phyloP scores from a whole-genome alignment of 2,888 invertebrate genomes.

The Dasypogon diadema region DNA sequence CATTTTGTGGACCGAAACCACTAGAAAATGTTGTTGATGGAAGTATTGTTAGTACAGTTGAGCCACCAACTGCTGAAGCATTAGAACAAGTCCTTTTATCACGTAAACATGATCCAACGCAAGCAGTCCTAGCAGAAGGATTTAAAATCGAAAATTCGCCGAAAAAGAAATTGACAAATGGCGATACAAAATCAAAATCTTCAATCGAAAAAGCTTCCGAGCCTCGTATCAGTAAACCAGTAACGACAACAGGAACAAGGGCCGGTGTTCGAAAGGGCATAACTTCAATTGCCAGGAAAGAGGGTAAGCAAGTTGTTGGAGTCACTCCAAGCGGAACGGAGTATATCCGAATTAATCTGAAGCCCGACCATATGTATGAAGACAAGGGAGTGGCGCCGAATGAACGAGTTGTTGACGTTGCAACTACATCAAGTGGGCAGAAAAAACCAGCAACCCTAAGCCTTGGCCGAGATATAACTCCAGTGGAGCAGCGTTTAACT shows the following conservation, averaged over 20 bases:
- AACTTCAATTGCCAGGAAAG: conserved; percentile 4
- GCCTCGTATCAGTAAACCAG: conserved; percentile 9
- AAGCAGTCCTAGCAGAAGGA: conserved; percentile 75
- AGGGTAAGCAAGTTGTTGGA: conserved; percentile 62
- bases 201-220: neutral
- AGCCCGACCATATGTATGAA: conserved; percentile 81
- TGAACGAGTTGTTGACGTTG: conserved; percentile 64
- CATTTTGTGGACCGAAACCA: conserved; percentile 89
- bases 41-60: conserved; percentile 69
- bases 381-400: conserved; percentile 70
- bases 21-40: conserved; percentile 71
- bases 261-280: conserved; percentile 36
- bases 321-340: conserved; percentile 69
- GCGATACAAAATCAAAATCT: conserved; percentile 61
- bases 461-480: conserved; percentile 67
- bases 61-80: conserved; percentile 71
- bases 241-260: conserved; percentile 25
- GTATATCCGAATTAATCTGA: conserved; percentile 77
- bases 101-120: conserved; percentile 75
- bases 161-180: conserved; percentile 61
- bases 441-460: conserved; percentile 75
- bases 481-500: conserved; percentile 68
- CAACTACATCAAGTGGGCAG: conserved; percentile 62
- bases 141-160: conserved; percentile 70
- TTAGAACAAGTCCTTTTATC: conserved; percentile 72